Conservation (phyloP, 2,797 vertebrate genomes). For the Phoeniculus purpureus region DNA sequence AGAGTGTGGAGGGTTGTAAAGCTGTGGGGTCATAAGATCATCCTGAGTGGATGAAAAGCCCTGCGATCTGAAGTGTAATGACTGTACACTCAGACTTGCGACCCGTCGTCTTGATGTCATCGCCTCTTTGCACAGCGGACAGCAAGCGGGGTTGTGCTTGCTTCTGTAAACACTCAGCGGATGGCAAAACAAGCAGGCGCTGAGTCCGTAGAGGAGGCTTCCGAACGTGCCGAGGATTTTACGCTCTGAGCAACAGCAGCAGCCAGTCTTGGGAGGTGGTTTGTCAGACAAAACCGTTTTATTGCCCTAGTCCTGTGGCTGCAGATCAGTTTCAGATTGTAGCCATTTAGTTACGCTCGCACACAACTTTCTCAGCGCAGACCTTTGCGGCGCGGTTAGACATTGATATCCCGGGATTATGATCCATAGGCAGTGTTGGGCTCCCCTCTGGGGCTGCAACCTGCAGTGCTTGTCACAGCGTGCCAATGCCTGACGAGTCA, state of each 20-base stretch:
- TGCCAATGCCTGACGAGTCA: background rate
- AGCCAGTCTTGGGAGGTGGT: conserved; percentile 20
- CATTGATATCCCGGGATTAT: conserved; percentile 39
- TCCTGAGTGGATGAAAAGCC: conserved; percentile 69
- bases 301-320: conserved; percentile 42
- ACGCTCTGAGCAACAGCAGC: background rate
- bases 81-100: conserved; percentile 77
- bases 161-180: conserved; percentile 79
- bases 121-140: conserved; percentile 67
- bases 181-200: conserved; percentile 77
- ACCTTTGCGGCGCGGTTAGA: conserved; percentile 40
- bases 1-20: conserved; percentile 79
- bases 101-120: conserved; percentile 71
- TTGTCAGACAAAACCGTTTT: conserved; percentile 69
- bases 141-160: conserved; percentile 70
- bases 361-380: conserved; percentile 23
- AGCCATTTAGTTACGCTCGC: conserved; percentile 24
- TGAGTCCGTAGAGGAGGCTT: conserved; percentile 71
- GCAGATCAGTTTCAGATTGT: conserved; percentile 42
- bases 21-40: conserved; percentile 80
- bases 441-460: background rate
- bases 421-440: background rate
- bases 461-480: background rate
- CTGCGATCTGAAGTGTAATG: conserved; percentile 79
- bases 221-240: conserved; percentile 51